These are phyloP conservation scores for Bilobella aurantiaca DNA, from an alignment of 1,140 invertebrate species.

Conservation along the genomic window DNA sequence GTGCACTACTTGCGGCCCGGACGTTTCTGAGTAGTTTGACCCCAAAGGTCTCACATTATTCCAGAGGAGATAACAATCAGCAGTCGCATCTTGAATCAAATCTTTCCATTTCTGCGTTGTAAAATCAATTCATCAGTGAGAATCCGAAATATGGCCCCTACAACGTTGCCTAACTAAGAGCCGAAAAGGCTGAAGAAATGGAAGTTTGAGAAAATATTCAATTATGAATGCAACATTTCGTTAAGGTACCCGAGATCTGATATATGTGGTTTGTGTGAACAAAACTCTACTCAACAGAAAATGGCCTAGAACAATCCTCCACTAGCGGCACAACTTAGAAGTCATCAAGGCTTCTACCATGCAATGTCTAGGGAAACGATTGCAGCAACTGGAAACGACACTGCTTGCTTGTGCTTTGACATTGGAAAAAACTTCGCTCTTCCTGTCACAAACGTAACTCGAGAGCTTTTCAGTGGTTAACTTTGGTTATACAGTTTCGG, in stretches of 20 bases:
- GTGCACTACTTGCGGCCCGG: not conserved
- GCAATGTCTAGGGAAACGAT: not conserved
- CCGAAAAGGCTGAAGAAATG: not conserved
- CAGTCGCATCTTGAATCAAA: not conserved
- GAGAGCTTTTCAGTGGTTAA: slow-evolving; percentile 22
- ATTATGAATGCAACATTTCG: slow-evolving; percentile 11
- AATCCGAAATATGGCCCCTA: not conserved
- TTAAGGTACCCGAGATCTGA: slow-evolving; percentile 13
- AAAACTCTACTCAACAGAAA: not conserved
- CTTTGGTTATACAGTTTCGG: slow-evolving; percentile 36
- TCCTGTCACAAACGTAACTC: slow-evolving; percentile 13
- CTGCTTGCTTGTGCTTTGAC: slow-evolving; percentile 4
- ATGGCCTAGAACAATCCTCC: not conserved
- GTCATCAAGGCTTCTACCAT: not conserved
- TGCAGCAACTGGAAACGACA: not conserved
- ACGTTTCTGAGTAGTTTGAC: not conserved
- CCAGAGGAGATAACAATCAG: not conserved
- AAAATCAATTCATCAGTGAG: not conserved
- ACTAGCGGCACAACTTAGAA: not conserved
- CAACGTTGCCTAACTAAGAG: not conserved
- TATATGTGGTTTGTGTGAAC: slow-evolving; percentile 13
- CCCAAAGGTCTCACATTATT: not conserved
- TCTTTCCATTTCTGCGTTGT: not conserved
- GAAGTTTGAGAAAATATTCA: slow-evolving; percentile 5
- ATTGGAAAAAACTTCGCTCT: slow-evolving; percentile 16